A percentile compares a stretch with the other conserved stretches of the same genome.
These are phyloP conservation scores for Plotosus lineatus DNA, from an alignment of 2,113 vertebrate species.

Conservation along the genomic window DNA sequence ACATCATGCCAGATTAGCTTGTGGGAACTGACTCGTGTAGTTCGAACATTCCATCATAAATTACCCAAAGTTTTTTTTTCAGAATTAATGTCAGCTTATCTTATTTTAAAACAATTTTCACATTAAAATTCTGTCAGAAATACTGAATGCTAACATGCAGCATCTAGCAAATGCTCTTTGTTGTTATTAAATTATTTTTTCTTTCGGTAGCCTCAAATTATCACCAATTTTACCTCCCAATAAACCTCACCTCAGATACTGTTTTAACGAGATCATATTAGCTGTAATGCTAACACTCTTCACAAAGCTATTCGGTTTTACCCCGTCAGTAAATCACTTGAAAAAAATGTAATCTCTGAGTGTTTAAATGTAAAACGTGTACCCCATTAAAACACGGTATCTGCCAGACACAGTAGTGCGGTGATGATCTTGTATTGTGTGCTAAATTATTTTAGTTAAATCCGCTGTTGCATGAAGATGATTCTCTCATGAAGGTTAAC, in stretches of 20 bases:
- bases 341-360: not conserved
- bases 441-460: not conserved
- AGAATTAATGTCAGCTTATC: not conserved
- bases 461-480: slow-evolving; percentile 20
- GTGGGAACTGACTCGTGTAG: not conserved
- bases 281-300: not conserved
- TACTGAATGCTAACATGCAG: not conserved
- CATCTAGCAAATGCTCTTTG: not conserved
- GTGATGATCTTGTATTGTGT: not conserved
- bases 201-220: not conserved
- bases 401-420: not conserved
- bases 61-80: not conserved
- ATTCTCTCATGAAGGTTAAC: slow-evolving; percentile 14
- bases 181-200: not conserved
- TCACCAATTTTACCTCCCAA: not conserved
- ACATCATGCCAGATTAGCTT: not conserved
- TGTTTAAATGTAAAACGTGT: not conserved
- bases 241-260: not conserved
- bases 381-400: not conserved
- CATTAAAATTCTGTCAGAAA: not conserved
- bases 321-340: not conserved
- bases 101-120: not conserved
- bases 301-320: not conserved
- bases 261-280: not conserved
- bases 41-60: not conserved